phyloP scores from a whole-genome alignment of 1,140 invertebrate genomes.

The Drosophila burlai region DNA sequence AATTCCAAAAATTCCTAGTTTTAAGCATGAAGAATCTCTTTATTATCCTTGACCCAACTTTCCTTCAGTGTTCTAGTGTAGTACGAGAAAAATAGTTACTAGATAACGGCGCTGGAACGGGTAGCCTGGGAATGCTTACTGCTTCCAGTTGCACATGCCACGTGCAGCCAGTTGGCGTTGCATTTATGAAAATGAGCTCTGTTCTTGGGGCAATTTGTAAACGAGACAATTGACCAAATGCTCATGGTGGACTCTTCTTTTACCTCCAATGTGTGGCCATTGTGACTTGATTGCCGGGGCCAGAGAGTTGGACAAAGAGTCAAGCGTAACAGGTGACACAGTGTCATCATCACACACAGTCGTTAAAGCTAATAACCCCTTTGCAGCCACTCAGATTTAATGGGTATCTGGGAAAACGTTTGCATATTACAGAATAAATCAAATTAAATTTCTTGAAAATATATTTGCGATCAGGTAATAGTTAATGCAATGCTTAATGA shows the following conservation, averaged over 20 bases:
- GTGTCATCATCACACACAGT: slow-evolving; percentile 22
- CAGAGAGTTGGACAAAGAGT: slow-evolving; percentile 21
- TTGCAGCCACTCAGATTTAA: not conserved
- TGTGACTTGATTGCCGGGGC: slow-evolving; percentile 54
- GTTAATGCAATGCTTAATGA: not conserved
- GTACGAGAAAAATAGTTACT: slow-evolving; percentile 33
- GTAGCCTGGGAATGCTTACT: slow-evolving; percentile 9
- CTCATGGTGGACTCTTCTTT: slow-evolving; percentile 16
- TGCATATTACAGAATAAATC: not conserved
- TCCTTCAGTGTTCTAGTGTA: not conserved
- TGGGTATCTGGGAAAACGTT: not conserved
- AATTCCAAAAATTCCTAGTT: not conserved
- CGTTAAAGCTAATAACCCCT: not conserved
- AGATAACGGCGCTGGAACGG: slow-evolving; percentile 35
- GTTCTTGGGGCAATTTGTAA: slow-evolving; percentile 70
- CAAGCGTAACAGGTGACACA: slow-evolving; percentile 30
- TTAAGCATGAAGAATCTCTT: not conserved
- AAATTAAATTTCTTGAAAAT: not conserved
- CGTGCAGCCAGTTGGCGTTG: slow-evolving; percentile 44
- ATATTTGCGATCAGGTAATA: not conserved
- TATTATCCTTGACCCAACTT: not conserved
- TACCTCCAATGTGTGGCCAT: slow-evolving; percentile 16
- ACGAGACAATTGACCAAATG: slow-evolving; percentile 80
- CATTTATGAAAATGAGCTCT: slow-evolving; percentile 81
- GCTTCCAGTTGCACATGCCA: slow-evolving; percentile 31